Evolutionary conservation across 2,797 vertebrate species (phyloP), one percentile per base, ranked within the genome.

Genomic region (Labeo calbasu): DNA sequence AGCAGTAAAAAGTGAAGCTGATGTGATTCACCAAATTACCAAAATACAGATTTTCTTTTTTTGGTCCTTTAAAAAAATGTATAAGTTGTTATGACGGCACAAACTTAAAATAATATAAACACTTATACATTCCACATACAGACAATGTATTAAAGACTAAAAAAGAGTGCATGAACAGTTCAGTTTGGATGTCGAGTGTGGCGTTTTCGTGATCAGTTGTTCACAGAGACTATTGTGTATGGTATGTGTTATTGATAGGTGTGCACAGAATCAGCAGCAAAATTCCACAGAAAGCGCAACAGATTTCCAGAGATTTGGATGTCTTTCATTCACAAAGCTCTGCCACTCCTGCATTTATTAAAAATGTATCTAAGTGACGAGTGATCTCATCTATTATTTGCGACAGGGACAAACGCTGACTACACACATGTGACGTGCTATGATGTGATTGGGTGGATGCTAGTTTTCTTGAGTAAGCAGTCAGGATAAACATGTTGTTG

Each of bases 311-410:
- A 57, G 2, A 76, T 46, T 63, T 10, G 5, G 8, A 77, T 28
- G n/a, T 2, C n/a, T 12, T 4, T 63, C 57, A 48, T 50, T 78
- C 10, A 48, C 23, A 28, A 46, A 78, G 23, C 23, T 48, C 23
- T 78, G 76, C 76, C 76, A 65, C 77, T 65, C 57, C 59, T 48
- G 15, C 17, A 32, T 78, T 78, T 48, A 50, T 63, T 13, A 3
- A 3, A 21, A 48, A 17, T 17, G 13, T 11, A 21, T 48, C n/a
- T 13, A 63, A 46, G 2, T 28, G 59, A 48, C 0, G 15, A 63
- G 48, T 36, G 28, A 32, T 55, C 25, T 57, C 50, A 21, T 73
- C 50, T 77, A n/a, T 25, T 23, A 46, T 43, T 63, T 14, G 15
- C 65, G 59, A 28, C 55, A 19, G 76, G 32, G 57, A 28, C 23